Base-by-base conservation (phyloP, 2,888 invertebrate genomes). In the Aleiodes testaceus region DNA sequence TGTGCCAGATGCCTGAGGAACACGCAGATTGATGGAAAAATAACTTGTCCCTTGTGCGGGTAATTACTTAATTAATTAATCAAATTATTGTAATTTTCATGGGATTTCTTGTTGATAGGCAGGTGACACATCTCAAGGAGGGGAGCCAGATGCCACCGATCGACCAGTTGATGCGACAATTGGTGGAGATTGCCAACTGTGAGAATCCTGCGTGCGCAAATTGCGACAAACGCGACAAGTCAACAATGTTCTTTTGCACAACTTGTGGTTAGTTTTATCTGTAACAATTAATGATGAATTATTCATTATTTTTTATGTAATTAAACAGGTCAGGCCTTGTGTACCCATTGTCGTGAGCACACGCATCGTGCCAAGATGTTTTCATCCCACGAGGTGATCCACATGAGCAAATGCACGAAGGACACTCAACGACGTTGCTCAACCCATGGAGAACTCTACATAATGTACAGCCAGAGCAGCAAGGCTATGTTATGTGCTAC, bases 341-440 rank as follows among this genome's bases (percentile, higher is more conserved):
- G 94, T 86, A 89, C 89, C 18, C 89, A 89, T 72, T 94, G 94
- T 86, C 89, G 93, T 65, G 92, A 92, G 80, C 91, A 92, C 79
- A 94, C 94, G 0, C 94, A 94, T 81, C 88, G 92, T 76, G 94
- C 94, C 3, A 92, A 93, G 85, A 94, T 94, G 93, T 94, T 94
- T 85, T 90, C 92, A 0, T 88, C 90, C 22, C 94, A 94, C 83
- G 92, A 93, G 74, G 91, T 94, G 14, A 91, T 93, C 14, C 92
- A 92, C 78, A 91, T 93, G 90, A 92, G 93, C 20, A 92, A 92
- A 82, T 91, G 92, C 80, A 89, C 90, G 18, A 91, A 92, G 79
- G 92, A 93, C 82, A 91, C 91, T n/a, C 91, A 91, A 83, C 89
- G 91, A 83, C 92, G 92, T 88, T 93, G 93, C 81, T 87, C 90